These are phyloP conservation scores for Timema cristinae DNA, from an alignment of 2,888 invertebrate species.

Conservation along the genomic window DNA sequence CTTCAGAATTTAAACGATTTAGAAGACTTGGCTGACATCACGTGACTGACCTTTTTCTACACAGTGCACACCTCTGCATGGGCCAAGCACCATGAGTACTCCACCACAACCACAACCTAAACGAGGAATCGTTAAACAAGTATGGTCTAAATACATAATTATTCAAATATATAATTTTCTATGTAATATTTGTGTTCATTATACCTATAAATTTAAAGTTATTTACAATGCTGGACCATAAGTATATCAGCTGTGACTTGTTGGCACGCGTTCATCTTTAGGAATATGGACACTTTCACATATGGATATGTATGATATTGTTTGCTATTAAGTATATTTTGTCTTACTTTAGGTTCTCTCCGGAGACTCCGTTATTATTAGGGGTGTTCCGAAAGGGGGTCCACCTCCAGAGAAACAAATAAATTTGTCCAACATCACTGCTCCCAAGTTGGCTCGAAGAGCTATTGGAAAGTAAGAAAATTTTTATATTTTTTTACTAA, in stretches of 20 bases:
- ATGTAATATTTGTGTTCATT: too few relatives aligned
- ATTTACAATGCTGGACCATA: too few relatives aligned
- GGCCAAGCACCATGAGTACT: slow-evolving; percentile 39
- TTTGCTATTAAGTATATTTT: slow-evolving; percentile 25
- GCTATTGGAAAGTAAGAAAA: slow-evolving; percentile 36
- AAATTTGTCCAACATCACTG: slow-evolving; percentile 83
- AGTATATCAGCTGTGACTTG: slow-evolving; percentile 21
- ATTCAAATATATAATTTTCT: background rate
- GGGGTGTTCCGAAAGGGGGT: slow-evolving; percentile 75
- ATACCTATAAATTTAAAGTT: too few relatives aligned
- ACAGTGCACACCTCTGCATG: slow-evolving; percentile 30
- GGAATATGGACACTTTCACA: slow-evolving; percentile 26
- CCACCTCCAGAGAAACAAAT: slow-evolving; percentile 92
- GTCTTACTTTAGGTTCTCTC: slow-evolving; percentile 75
- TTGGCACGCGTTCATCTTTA: slow-evolving; percentile 21
- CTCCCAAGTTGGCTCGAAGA: slow-evolving; percentile 84
- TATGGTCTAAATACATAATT: slow-evolving; percentile 36
- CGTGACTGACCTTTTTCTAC: slow-evolving; percentile 22
- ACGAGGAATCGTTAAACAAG: slow-evolving; percentile 60
- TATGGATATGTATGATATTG: slow-evolving; percentile 21
- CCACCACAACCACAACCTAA: slow-evolving; percentile 49
- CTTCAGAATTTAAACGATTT: background rate
- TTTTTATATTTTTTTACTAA: too few relatives aligned
- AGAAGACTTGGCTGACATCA: slow-evolving; percentile 29
- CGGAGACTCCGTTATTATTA: slow-evolving; percentile 91